These are phyloP conservation scores for Megaceryle alcyon DNA, from an alignment of 2,797 vertebrate genomes.

Conservation along the genomic window DNA sequence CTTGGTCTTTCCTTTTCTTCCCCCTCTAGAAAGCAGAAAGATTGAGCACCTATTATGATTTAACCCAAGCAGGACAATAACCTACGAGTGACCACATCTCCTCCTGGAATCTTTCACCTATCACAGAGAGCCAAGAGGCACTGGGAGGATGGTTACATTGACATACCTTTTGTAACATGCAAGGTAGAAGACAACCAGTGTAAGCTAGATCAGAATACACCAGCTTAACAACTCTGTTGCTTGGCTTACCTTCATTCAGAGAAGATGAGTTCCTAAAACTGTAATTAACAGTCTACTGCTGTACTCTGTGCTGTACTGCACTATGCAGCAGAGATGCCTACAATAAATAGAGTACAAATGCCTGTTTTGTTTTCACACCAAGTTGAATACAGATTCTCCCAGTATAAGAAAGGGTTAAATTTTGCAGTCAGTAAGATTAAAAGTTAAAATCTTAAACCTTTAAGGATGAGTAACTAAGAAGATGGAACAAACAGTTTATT, in stretches of 20 bases:
- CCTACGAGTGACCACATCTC: not conserved
- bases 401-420: not conserved
- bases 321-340: not conserved
- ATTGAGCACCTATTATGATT: not conserved
- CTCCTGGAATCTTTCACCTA: not conserved
- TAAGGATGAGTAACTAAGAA: not conserved
- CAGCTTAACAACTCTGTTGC: not conserved
- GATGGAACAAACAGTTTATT: not conserved
- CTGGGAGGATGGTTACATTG: not conserved
- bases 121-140: not conserved
- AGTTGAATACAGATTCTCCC: not conserved
- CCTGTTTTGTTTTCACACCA: not conserved
- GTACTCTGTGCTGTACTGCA: not conserved
- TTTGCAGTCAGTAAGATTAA: not conserved
- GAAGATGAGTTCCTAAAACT: not conserved
- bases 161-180: not conserved
- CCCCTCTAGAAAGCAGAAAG: not conserved
- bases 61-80: not conserved
- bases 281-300: not conserved
- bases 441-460: not conserved
- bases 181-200: not conserved
- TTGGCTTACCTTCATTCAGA: not conserved
- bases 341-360: not conserved
- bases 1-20: too few species aligned
- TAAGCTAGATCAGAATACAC: not conserved